A percentile compares a stretch with the other conserved stretches of the same genome.
Evolutionary conservation across 2,113 vertebrate species (phyloP).

Genomic region (Osmerus eperlanus): DNA sequence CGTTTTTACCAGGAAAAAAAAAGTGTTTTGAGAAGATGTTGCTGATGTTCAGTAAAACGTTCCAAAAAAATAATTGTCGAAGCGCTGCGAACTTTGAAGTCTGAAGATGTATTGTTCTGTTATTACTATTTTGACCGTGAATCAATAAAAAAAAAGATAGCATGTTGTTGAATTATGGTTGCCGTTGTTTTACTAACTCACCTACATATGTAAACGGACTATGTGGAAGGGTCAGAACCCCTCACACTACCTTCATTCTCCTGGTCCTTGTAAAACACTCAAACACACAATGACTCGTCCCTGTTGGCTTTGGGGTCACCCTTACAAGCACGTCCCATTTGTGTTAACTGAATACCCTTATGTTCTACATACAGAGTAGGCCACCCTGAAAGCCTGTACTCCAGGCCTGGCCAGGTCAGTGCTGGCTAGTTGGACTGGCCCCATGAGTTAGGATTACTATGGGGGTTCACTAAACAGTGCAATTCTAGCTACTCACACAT

Average conservation of each 20-base stretch:
- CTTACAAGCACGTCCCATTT: conserved; percentile 62
- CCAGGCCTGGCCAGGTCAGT: conserved; percentile 28
- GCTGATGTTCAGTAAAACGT: not conserved
- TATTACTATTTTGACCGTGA: not conserved
- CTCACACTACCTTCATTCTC: conserved; percentile 33
- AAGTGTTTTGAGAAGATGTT: not conserved
- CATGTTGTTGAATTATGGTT: conserved; percentile 6
- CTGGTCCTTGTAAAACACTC: conserved; percentile 68
- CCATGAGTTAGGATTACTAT: conserved; percentile 13
- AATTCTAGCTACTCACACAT: conserved; percentile 7
- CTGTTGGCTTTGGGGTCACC: conserved; percentile 57
- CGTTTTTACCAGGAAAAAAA: not conserved
- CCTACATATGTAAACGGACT: conserved; percentile 22
- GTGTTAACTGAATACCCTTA: conserved; percentile 67
- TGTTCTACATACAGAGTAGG: conserved; percentile 51
- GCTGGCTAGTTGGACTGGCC: conserved; percentile 13
- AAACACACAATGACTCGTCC: conserved; percentile 61
- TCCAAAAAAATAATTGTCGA: not conserved
- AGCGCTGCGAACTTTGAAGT: not conserved
- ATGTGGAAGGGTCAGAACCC: conserved; percentile 40
- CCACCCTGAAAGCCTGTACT: conserved; percentile 66
- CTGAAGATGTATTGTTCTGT: not conserved
- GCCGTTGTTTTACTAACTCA: not conserved
- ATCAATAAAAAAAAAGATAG: not conserved
- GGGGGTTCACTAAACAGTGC: conserved; percentile 14